phyloP scores from a whole-genome alignment of 2,113 vertebrate species.

The Gobius niger region DNA sequence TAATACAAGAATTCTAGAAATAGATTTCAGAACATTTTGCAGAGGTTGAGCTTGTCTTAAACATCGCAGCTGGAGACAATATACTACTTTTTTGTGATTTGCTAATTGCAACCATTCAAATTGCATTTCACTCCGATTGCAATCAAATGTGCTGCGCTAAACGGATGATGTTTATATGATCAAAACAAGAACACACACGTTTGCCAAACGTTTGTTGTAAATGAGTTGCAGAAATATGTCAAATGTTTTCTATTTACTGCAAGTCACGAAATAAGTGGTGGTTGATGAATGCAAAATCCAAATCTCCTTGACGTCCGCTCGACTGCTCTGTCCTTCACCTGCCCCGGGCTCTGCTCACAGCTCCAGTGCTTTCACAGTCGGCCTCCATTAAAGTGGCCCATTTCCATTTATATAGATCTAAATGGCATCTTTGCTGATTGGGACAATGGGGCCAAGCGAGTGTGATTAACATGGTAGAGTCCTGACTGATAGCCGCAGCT shows the following conservation, averaged over 20 bases:
- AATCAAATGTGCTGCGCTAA: too few relatives aligned
- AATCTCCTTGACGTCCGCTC: neutral
- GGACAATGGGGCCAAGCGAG: conserved; percentile 45
- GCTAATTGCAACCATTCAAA: too few relatives aligned
- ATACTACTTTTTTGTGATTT: too few relatives aligned
- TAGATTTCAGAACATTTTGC: too few relatives aligned
- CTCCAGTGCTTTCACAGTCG: neutral
- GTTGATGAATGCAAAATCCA: neutral
- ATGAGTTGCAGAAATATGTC: too few relatives aligned
- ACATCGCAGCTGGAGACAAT: too few relatives aligned
- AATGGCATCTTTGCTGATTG: conserved; percentile 56
- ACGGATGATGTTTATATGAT: too few relatives aligned
- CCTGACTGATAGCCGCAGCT: conserved; percentile 46
- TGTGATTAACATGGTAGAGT: conserved; percentile 68
- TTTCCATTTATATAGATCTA: conserved; percentile 70
- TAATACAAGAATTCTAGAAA: too few relatives aligned
- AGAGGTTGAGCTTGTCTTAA: too few relatives aligned
- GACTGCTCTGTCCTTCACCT: conserved; percentile 47
- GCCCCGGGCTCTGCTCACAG: conserved; percentile 13
- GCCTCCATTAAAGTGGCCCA: conserved; percentile 43
- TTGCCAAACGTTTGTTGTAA: too few relatives aligned
- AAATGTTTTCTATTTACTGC: neutral
- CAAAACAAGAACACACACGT: too few relatives aligned
- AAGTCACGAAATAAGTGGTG: neutral
- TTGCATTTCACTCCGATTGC: too few relatives aligned